Evolutionary conservation across 2,797 vertebrate species (phyloP), one percentile per base, ranked within the genome.

Genomic region (Mareca strepera): DNA sequence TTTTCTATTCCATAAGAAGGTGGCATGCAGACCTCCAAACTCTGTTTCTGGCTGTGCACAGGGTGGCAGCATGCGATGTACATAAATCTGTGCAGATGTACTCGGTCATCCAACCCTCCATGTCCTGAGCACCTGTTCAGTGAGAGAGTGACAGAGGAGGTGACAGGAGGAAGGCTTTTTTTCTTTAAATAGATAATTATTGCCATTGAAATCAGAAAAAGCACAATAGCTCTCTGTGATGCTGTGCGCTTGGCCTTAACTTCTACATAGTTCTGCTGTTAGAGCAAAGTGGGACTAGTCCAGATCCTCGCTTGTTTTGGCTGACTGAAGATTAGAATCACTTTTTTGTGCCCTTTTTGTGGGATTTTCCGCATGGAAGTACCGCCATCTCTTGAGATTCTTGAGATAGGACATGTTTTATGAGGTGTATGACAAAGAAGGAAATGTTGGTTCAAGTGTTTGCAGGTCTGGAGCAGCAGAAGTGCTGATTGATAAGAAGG

Each of bases 361-460:
- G 88, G 96, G 89, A 67, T 86, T 96, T 96, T 93, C 87, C 83
- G 67, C 39, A 69, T 43, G 87, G 93, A 93, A 92, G 31, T 63
- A 92, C 86, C 52, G 41, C 52, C 7, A 10, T 20, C 43, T 52
- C 35, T 91, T 5, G 28, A 93, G 87, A 67, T 44, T 52, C 35
- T 91, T 5, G 28, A 93, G 87, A 67, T 44, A 75, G 68, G 77
- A 22, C 55, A 37, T 59, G 82, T 76, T 80, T 88, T 78, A 39
- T 39, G 75, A 75, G 55, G 80, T 89, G 39, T 68, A 48, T 70
- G 88, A 64, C 35, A 46, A 56, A 55, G 46, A 41, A n/a, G 70
- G 74, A 72, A n/a, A 11, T 82, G 86, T 75, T 82, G 58, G 43
- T 78, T 90, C 29, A 31, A 72, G 79, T 70, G 35, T 17, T 63